These are phyloP conservation scores for Amblyteles armatorius DNA, from an alignment of 2,888 invertebrate species.

Conservation along the genomic window DNA sequence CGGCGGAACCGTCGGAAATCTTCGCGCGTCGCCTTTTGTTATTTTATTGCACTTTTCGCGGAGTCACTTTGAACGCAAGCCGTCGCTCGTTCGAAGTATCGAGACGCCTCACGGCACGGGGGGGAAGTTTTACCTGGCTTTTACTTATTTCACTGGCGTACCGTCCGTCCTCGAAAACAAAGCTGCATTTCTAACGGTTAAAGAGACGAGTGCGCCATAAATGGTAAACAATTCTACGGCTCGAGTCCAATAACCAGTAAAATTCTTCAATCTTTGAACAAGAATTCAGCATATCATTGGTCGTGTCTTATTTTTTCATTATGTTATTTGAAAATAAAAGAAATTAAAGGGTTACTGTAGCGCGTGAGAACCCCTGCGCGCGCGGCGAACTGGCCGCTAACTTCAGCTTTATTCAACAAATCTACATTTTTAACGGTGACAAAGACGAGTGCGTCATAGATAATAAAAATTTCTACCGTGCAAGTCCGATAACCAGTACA, in stretches of 20 bases:
- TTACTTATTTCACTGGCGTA: neutral
- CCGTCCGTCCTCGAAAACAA: constrained; percentile 16
- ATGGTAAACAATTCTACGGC: neutral
- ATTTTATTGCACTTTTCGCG: constrained; percentile 18
- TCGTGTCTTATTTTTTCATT: neutral
- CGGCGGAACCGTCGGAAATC: neutral
- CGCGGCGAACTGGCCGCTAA: too few relatives aligned
- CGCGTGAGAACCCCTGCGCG: too few relatives aligned
- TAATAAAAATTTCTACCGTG: neutral
- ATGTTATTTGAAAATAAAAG: neutral
- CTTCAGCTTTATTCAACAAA: too few relatives aligned
- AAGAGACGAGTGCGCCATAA: constrained; percentile 3
- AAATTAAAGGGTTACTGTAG: too few relatives aligned
- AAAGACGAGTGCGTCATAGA: neutral
- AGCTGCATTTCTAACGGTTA: constrained; percentile 5
- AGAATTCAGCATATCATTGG: neutral
- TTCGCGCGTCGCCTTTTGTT: constrained; percentile 9
- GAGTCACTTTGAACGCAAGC: neutral
- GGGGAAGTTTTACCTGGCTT: constrained; percentile 1
- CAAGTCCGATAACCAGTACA: neutral
- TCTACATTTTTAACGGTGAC: neutral
- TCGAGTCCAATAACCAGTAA: neutral
- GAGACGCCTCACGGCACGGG: neutral
- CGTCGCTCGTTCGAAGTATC: neutral
- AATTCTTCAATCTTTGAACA: neutral